Evolutionary conservation across 2,888 invertebrate genomes (phyloP).

Genomic region (Mesorhabditis belari): DNA sequence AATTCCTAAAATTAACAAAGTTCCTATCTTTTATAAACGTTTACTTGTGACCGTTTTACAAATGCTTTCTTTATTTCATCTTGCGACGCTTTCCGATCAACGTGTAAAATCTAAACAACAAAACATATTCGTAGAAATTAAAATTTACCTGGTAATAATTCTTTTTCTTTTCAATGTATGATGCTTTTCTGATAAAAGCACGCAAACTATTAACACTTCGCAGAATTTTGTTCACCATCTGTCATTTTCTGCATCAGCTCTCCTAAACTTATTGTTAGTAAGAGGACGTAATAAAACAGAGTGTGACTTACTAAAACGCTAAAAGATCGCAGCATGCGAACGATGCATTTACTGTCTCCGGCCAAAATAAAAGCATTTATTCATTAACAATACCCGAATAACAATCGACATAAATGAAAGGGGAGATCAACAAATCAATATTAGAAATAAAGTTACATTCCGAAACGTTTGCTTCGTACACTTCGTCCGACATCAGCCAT

Average conservation of each 20-base stretch:
- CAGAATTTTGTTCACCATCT: too few species aligned
- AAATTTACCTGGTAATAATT: background rate
- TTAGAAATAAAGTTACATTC: constrained; percentile 5
- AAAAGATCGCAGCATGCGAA: too few species aligned
- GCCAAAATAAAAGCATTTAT: too few species aligned
- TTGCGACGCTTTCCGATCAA: background rate
- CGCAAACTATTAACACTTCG: too few species aligned
- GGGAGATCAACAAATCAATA: background rate
- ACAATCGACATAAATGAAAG: background rate
- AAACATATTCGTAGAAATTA: background rate
- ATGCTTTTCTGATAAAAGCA: background rate
- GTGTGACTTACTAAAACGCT: too few species aligned
- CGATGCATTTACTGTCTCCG: too few species aligned
- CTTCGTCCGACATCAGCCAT: constrained; percentile 23
- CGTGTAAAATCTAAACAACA: background rate
- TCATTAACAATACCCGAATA: too few species aligned
- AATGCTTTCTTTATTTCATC: background rate
- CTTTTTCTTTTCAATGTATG: background rate
- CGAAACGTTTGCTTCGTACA: constrained; percentile 8
- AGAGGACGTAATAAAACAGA: too few species aligned
- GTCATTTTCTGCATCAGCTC: too few species aligned
- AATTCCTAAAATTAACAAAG: constrained; percentile 4
- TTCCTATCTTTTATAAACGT: background rate
- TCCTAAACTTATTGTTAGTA: too few species aligned
- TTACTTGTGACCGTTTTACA: background rate